phyloP scores from a whole-genome alignment of 2,797 vertebrate genomes.

The Rachycentron canadum region DNA sequence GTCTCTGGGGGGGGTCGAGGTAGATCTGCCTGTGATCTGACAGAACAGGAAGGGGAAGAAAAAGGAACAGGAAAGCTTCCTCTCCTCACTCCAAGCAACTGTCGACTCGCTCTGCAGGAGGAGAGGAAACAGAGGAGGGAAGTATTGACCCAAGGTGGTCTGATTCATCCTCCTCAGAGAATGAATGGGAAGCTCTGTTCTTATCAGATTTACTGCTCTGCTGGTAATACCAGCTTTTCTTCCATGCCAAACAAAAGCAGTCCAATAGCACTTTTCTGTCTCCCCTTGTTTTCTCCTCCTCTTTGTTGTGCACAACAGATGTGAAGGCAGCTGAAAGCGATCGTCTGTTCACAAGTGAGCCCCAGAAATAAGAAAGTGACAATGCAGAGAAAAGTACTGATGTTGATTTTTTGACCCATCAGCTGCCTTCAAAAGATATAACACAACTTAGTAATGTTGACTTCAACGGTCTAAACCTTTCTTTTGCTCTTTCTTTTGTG shows the following conservation, averaged over 20 bases:
- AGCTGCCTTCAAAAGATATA: background rate
- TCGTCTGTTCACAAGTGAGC: background rate
- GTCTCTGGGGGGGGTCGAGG: constrained; percentile 56
- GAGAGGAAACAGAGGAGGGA: constrained; percentile 45
- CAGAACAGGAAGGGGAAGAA: constrained; percentile 23
- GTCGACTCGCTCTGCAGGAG: constrained; percentile 32
- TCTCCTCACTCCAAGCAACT: constrained; percentile 4
- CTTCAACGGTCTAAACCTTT: background rate
- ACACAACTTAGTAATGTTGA: too few relatives aligned
- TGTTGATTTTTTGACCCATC: background rate
- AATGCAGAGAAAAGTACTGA: too few relatives aligned
- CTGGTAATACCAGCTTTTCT: constrained; percentile 25
- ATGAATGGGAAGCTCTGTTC: constrained; percentile 26
- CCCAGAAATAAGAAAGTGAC: background rate
- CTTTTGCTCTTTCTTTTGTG: background rate
- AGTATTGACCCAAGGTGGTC: constrained; percentile 57
- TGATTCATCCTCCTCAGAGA: constrained; percentile 39
- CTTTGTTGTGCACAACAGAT: constrained; percentile 26
- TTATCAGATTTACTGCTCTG: constrained; percentile 35
- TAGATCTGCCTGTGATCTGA: constrained; percentile 48
- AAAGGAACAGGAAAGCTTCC: constrained; percentile 16
- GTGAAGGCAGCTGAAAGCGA: background rate
- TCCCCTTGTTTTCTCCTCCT: background rate
- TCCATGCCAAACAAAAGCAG: constrained; percentile 23
- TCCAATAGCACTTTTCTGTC: background rate